phyloP scores from a whole-genome alignment of 1,140 invertebrate genomes.

The Delia radicum region DNA sequence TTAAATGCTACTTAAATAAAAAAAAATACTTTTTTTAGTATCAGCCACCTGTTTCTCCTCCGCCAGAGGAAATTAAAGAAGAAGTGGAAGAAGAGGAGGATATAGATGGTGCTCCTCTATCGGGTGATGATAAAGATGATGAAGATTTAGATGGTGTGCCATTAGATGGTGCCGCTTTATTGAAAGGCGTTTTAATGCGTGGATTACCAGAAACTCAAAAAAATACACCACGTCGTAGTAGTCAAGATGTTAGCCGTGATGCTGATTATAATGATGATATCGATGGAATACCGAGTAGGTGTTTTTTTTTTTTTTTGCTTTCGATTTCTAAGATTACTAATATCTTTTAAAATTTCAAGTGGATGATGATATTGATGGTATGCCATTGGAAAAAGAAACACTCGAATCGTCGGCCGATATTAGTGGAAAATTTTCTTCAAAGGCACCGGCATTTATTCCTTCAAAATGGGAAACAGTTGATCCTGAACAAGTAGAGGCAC shows the following conservation, averaged over 20 bases:
- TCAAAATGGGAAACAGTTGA: conserved; percentile 97
- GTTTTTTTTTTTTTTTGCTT: neutral
- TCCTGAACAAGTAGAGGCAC: conserved; percentile 73
- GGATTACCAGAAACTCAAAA: conserved; percentile 49
- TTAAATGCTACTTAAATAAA: neutral
- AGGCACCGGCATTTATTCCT: conserved; percentile 71
- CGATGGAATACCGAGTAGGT: conserved; percentile 72
- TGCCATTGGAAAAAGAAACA: conserved; percentile 65
- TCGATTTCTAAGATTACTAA: neutral
- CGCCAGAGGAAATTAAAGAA: conserved; percentile 37
- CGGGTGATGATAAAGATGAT: conserved; percentile 64
- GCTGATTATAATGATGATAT: conserved; percentile 65
- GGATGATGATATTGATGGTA: conserved; percentile 83
- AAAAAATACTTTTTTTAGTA: neutral
- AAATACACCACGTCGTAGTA: conserved; percentile 32
- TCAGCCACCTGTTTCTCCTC: conserved; percentile 26
- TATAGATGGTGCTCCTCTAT: conserved; percentile 69
- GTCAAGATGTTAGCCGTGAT: conserved; percentile 45
- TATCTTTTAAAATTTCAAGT: conserved; percentile 58
- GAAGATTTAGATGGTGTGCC: conserved; percentile 76
- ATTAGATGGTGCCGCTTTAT: conserved; percentile 77
- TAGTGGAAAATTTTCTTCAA: conserved; percentile 30
- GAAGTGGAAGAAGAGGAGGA: conserved; percentile 59
- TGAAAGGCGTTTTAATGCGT: conserved; percentile 68
- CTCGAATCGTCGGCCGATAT: conserved; percentile 21